Evolutionary conservation across 2,113 vertebrate genomes (phyloP).

Genomic region (Platycercus adscitus): DNA sequence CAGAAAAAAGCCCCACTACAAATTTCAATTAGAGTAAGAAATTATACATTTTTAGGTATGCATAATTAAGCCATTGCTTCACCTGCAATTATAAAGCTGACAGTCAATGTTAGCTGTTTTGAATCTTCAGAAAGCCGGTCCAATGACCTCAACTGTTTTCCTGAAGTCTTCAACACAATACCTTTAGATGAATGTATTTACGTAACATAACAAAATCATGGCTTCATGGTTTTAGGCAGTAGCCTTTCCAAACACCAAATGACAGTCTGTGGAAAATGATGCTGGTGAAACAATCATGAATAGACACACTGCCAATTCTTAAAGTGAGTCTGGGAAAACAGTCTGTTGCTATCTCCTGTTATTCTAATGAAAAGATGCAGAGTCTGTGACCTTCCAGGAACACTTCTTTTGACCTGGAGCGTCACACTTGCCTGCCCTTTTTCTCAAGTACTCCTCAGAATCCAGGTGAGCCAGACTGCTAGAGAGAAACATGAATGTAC

Average conservation of each 20-base stretch:
- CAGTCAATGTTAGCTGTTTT: neutral
- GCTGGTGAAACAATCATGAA: neutral
- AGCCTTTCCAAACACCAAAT: neutral
- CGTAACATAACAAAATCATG: conserved; percentile 28
- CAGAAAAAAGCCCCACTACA: neutral
- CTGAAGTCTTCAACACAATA: neutral
- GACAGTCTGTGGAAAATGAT: neutral
- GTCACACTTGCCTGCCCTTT: neutral
- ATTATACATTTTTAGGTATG: conserved; percentile 5
- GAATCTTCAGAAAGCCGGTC: neutral
- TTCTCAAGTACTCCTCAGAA: neutral
- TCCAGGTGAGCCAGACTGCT: neutral
- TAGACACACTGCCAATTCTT: neutral
- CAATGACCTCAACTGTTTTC: conserved; percentile 13
- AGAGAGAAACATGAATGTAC: neutral
- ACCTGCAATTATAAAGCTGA: conserved; percentile 13
- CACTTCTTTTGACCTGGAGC: neutral
- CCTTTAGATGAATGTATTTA: conserved; percentile 11
- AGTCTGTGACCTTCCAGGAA: neutral
- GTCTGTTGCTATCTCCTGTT: neutral
- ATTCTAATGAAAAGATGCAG: neutral
- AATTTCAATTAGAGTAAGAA: conserved; percentile 22
- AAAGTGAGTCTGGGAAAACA: neutral
- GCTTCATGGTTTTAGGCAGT: neutral
- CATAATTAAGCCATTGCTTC: neutral